These are phyloP conservation scores for Oligia strigilis DNA, from an alignment of 2,888 invertebrate genomes.

Conservation along the genomic window DNA sequence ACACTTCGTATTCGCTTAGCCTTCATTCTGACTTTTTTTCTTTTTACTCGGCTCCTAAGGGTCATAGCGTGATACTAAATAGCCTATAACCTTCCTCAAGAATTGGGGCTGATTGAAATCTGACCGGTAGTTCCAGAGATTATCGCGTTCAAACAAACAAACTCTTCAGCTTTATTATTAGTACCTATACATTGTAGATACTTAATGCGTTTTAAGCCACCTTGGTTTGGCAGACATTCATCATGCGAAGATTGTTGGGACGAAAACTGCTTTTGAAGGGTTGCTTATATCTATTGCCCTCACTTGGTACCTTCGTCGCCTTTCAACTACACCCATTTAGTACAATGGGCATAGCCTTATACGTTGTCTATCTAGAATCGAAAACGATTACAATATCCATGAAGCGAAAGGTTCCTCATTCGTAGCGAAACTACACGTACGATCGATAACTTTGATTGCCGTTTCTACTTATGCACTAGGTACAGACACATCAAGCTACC, in stretches of 20 bases:
- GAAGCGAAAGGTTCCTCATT: constrained; percentile 17
- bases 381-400: constrained; percentile 8
- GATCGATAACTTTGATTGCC: constrained; percentile 42
- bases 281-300: neutral
- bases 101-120: no score
- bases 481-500: neutral
- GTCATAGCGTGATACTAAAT: no score
- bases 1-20: no score
- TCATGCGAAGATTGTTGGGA: neutral
- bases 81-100: no score
- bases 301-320: neutral
- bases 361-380: constrained; percentile 1
- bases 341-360: neutral
- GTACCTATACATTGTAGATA: no score
- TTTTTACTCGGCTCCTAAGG: no score
- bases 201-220: neutral
- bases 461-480: constrained; percentile 5
- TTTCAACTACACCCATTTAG: neutral
- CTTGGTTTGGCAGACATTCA: neutral
- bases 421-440: constrained; percentile 20
- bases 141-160: no score
- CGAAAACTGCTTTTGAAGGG: neutral
- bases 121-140: no score
- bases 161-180: no score
- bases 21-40: no score